Evolutionary conservation across 2,797 vertebrate species (phyloP), one percentile per base, ranked within the genome.

Genomic region (Trachops cirrhosus): DNA sequence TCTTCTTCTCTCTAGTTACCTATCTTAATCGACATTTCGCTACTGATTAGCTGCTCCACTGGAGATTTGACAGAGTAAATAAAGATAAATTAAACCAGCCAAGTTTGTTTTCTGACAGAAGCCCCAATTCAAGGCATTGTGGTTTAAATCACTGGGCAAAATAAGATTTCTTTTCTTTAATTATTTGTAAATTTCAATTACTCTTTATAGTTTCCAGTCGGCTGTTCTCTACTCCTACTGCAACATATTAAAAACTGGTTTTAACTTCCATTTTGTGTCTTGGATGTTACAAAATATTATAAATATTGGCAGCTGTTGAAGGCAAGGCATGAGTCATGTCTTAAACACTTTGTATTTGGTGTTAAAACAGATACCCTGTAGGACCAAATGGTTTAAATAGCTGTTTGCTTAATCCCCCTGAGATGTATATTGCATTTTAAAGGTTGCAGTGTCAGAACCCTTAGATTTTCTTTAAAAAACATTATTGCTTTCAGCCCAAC

Each of bases 181-280:
- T 74, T 93, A 94, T 39, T 59, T 86, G 70, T 86, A 82, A 29
- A 88, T 95, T 95, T 89, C 70, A 86, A 46, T 90, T 52, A 77
- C 22, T 62, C 50, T 68, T 92, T 62, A 37, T 64, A 54, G 50
- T 48, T 86, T 24, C 50, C 75, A 84, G 29, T 54, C 59, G 89
- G 71, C 85, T 50, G 70, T 24, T 95, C 37, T 89, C n/a, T 90
- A 59, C 71, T 92, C 37, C 37, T 83, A 57, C 32, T 9, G 62
- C 14, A 57, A n/a, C 29, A 67, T 54, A 82, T 74, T 91, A 21
- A 93, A 80, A 82, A 67, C 34, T 59, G 22, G 6, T 75, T 75
- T 94, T 73, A 68, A 82, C 52, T 93, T 75, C 37, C 67, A 94
- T 34, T 71, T 96, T 64, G 70, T 87, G 48, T 39, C n/a, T 48